Percentiles rank a stretch among this genome's conserved stretches.
Evolutionary conservation across 1,140 invertebrate genomes (phyloP).

Genomic region (Choristoneura fumiferana): DNA sequence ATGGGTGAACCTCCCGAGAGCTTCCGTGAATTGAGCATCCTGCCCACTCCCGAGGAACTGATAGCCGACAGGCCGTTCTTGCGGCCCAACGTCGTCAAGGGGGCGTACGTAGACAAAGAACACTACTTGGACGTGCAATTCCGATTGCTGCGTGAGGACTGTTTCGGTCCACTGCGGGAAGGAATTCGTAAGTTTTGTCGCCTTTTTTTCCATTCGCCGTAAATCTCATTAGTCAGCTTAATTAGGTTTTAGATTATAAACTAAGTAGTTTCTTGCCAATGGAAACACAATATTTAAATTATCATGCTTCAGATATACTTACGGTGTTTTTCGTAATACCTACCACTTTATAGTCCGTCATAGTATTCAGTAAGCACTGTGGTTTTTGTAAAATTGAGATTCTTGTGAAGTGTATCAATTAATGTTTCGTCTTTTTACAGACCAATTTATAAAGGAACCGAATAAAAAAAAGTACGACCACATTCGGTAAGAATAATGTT

Average conservation of each 20-base stretch:
- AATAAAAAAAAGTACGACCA: slow-evolving; percentile 42
- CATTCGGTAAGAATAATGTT: slow-evolving; percentile 43
- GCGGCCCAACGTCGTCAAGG: slow-evolving; percentile 80
- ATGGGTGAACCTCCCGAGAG: slow-evolving; percentile 64
- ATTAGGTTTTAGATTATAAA: too few relatives aligned
- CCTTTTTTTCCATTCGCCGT: too few relatives aligned
- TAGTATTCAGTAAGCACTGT: too few relatives aligned
- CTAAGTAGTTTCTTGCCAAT: too few relatives aligned
- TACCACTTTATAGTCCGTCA: too few relatives aligned
- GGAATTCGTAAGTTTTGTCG: slow-evolving; percentile 76
- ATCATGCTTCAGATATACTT: too few relatives aligned
- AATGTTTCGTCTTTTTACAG: slow-evolving; percentile 41
- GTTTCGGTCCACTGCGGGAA: slow-evolving; percentile 79
- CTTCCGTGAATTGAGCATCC: slow-evolving; percentile 69
- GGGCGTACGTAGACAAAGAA: slow-evolving; percentile 80
- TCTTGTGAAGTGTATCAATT: too few relatives aligned
- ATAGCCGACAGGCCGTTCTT: slow-evolving; percentile 64
- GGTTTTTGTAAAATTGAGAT: too few relatives aligned
- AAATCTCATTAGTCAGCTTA: too few relatives aligned
- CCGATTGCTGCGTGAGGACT: slow-evolving; percentile 87
- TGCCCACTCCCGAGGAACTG: slow-evolving; percentile 64
- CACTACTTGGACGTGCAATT: slow-evolving; percentile 91
- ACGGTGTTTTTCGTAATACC: too few relatives aligned
- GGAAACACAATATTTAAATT: too few relatives aligned
- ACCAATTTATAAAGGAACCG: slow-evolving; percentile 33